Evolutionary conservation across 2,888 invertebrate genomes (phyloP), one percentile per base, ranked within the genome.

Genomic region (Drosophila greeni): DNA sequence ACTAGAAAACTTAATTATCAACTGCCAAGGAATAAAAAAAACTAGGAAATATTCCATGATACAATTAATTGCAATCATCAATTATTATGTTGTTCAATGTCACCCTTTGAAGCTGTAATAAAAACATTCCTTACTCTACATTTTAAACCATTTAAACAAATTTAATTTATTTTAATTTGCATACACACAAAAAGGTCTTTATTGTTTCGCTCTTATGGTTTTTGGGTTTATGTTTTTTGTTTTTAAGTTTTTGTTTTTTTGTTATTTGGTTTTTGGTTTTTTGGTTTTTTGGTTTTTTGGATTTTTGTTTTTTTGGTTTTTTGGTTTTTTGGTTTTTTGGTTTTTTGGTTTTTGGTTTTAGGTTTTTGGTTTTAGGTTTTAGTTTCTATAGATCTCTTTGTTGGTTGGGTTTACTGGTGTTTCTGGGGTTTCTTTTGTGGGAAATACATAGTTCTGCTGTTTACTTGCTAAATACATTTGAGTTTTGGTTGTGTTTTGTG

Each of bases 121-220:
- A 42, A 42, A 0, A 5, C 5, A 9, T 9, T 9, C 23, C 7
- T 5, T 9, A 2, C 23, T 8, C 1, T 1, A 9, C 5, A n/a
- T 42, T 24, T n/a, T 0, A 1, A 5, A n/a, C 5, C 8, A 42
- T 42, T 24, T 9, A 42, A 9, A 45, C 29, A 45, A 29, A 2
- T 20, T 9, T 20, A 4, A 9, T 57, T n/a, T 31, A 42, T 53
- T 65, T 40, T 75, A 51, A 49, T 68, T 74, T 82, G 74, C 79
- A 75, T 79, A 79, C 82, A 79, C 75, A 79, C 79, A 78, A 79
- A 76, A 81, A 75, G 74, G 70, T 73, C 68, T 79, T 82, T 79
- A 79, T 82, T 82, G 80, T 79, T 82, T 76, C 68, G 66, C 51
- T 78, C 69, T 80, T 66, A 60, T 60, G 72, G 67, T 64, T 43